Evolutionary conservation across 1,140 invertebrate genomes (phyloP).

Genomic region (Drosophila truncata): DNA sequence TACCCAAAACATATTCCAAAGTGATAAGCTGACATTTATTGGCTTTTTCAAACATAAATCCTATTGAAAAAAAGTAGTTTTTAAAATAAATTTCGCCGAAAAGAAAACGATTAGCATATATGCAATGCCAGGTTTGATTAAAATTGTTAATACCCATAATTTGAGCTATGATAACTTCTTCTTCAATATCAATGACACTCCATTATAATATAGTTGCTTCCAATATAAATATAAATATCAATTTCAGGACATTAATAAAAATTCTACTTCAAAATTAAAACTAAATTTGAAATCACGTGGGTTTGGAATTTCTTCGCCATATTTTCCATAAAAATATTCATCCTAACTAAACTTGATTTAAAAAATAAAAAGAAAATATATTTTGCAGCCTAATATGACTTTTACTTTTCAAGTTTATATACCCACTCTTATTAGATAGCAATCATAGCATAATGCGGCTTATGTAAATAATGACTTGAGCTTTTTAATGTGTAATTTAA

Average conservation of each 20-base stretch:
- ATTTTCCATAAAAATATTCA: neutral
- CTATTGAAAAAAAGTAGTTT: neutral
- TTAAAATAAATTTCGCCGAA: neutral
- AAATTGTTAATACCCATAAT: too few species aligned
- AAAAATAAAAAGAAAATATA: neutral
- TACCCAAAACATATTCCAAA: neutral
- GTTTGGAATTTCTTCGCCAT: neutral
- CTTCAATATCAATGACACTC: too few species aligned
- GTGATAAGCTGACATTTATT: neutral
- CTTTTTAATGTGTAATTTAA: slow-evolving; percentile 36
- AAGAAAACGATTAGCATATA: neutral
- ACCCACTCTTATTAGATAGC: slow-evolving; percentile 8
- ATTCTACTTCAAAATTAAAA: too few species aligned
- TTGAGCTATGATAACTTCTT: too few species aligned
- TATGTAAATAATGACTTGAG: slow-evolving; percentile 44
- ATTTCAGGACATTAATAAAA: too few species aligned
- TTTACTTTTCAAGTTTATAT: slow-evolving; percentile 13
- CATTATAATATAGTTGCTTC: neutral
- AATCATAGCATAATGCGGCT: slow-evolving; percentile 23
- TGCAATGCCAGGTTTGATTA: neutral
- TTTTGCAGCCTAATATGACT: neutral
- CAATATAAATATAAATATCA: too few species aligned
- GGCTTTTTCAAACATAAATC: neutral
- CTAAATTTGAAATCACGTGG: too few species aligned
- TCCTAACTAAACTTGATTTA: neutral